Base-by-base conservation (phyloP, 1,140 invertebrate species). In the Calosoma granatense region DNA sequence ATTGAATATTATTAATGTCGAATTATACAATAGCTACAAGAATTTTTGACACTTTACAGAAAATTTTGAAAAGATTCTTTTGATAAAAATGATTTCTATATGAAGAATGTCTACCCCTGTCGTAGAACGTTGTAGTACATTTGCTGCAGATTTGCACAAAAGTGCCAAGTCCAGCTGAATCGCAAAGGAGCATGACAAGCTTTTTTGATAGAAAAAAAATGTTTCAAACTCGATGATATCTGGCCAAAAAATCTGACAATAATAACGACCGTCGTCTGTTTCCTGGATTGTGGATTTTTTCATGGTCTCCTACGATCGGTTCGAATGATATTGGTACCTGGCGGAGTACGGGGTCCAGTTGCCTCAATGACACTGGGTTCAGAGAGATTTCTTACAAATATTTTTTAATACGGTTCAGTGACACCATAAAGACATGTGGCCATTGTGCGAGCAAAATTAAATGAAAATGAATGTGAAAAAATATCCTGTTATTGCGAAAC, bases 331-430 rank as follows among this genome's bases (percentile, higher is more conserved):
- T 47, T 47, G 26, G n/a, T 36, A 36, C 15, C 41, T 47, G 41
- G 17, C 17, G 41, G 41, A 9, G 3, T 47, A 47, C 41, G 6
- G 4, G 26, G 26, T 30, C 14, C 26, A 30, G 14, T 14, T 30
- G 6, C 26, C 26, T 6, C 26, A 47, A 47, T 47, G 41, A 47
- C 41, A 47, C 6, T n/a, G n/a, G n/a, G n/a, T n/a, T n/a, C n/a
- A 36, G 26, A 9, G 26, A 36, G n/a, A 47, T 17, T 47, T 47
- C 17, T 9, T 3, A 9, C 17, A 12, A 12, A 47, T 47, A 47
- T 47, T 47, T 47, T 47, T 47, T 47, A 47, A 47, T 47, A 47
- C 41, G 41, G 9, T 47, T 17, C 41, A 47, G 9, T 47, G 41
- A 47, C 4, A 47, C 17, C 17, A 9, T 11, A 47, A 12, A 12